Conservation (phyloP, 2,113 vertebrate genomes). For the Labeo rohita region DNA sequence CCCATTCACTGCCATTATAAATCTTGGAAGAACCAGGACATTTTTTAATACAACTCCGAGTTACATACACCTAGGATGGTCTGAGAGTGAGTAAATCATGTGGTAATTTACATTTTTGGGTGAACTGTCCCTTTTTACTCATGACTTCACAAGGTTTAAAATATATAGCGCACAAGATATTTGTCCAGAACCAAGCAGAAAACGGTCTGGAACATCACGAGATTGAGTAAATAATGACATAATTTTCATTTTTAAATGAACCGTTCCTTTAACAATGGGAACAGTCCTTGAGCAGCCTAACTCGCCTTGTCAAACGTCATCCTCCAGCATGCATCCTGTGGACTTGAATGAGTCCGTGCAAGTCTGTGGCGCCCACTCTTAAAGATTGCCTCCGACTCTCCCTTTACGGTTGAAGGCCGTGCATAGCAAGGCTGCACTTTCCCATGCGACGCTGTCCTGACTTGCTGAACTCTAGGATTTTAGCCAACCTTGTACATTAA, state of each 20-base stretch:
- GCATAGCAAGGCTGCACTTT: conserved; percentile 53
- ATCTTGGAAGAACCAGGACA: too few relatives aligned
- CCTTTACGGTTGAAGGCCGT: conserved; percentile 18
- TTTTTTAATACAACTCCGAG: too few relatives aligned
- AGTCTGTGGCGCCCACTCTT: conserved; percentile 30
- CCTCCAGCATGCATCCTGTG: conserved; percentile 6
- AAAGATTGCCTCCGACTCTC: conserved; percentile 29
- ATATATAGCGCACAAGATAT: background rate
- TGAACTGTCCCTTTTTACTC: background rate
- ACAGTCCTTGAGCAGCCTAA: background rate
- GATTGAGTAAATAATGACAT: background rate
- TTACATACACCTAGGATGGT: too few relatives aligned
- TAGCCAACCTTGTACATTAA: conserved; percentile 61
- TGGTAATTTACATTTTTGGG: too few relatives aligned
- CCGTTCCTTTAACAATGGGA: background rate
- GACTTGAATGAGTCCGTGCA: conserved; percentile 43
- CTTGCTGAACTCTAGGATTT: conserved; percentile 60
- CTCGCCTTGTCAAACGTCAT: conserved; percentile 7
- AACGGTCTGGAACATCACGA: background rate
- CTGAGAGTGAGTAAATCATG: too few relatives aligned
- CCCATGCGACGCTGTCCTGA: conserved; percentile 53
- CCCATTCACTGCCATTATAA: too few relatives aligned
- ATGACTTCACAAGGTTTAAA: background rate
- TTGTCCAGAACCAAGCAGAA: background rate
- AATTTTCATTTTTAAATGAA: background rate